These are phyloP conservation scores for Anniella stebbinsi DNA, from an alignment of 2,797 vertebrate species.

Conservation along the genomic window DNA sequence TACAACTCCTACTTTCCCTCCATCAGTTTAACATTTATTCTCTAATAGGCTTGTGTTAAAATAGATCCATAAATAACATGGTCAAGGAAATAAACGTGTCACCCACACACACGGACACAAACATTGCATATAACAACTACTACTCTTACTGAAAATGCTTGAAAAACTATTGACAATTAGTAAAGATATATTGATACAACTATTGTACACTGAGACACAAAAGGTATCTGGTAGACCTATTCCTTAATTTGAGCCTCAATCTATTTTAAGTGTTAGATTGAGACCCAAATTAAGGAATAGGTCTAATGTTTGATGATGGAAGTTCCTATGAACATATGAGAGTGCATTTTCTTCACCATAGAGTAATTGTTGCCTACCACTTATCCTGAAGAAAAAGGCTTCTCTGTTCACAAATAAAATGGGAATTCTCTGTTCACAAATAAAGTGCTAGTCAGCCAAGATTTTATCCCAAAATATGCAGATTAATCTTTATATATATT, in stretches of 20 bases:
- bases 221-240: background rate
- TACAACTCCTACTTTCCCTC: background rate
- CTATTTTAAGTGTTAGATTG: background rate
- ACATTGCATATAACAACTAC: background rate
- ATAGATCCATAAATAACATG: background rate
- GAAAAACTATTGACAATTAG: background rate
- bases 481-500: background rate
- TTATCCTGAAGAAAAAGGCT: background rate
- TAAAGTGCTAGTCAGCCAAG: background rate
- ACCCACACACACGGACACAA: background rate
- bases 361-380: background rate
- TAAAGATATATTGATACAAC: background rate
- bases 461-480: background rate
- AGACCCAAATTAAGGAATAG: too few species aligned
- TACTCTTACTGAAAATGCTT: background rate
- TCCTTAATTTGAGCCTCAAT: background rate
- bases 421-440: background rate
- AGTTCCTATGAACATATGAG: background rate
- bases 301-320: background rate
- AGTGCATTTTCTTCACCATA: background rate
- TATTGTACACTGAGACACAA: background rate
- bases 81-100: background rate
- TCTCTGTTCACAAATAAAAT: too few species aligned
- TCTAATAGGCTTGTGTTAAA: background rate
- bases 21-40: background rate